phyloP scores from a whole-genome alignment of 2,888 invertebrate genomes.

The Caenorhabditis uteleia region DNA sequence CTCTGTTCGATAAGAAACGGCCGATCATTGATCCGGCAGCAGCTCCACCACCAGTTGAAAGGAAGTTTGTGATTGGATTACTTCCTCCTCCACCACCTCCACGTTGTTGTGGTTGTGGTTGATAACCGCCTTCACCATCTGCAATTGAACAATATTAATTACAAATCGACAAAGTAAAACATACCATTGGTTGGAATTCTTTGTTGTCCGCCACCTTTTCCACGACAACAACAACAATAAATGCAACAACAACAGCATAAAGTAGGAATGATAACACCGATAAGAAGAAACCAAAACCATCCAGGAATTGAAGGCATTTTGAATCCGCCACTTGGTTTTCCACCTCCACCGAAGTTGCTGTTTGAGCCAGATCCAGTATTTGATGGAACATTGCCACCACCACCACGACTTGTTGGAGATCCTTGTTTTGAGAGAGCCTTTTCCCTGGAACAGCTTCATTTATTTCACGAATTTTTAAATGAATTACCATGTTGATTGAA shows the following conservation, averaged over 20 bases:
- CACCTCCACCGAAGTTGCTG: constrained; percentile 12
- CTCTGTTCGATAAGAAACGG: constrained; percentile 36
- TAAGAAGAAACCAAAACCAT: constrained; percentile 54
- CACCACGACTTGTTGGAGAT: constrained; percentile 33
- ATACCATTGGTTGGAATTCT: constrained; percentile 33
- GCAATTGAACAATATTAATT: constrained; percentile 1
- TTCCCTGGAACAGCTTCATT: constrained; percentile 35
- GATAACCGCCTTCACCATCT: constrained; percentile 26
- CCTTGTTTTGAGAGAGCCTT: constrained; percentile 59
- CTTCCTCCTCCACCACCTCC: constrained; percentile 18
- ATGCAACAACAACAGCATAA: constrained; percentile 63
- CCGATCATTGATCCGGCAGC: constrained; percentile 47
- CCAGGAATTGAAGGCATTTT: constrained; percentile 44
- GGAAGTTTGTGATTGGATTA: constrained; percentile 32
- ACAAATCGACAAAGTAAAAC: constrained; percentile 1
- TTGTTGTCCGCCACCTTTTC: constrained; percentile 50
- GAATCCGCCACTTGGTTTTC: constrained; percentile 20
- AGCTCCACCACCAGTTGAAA: constrained; percentile 44
- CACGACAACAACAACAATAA: constrained; percentile 64
- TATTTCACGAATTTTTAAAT: not conserved
- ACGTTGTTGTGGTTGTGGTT: constrained; percentile 16
- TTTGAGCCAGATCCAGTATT: constrained; percentile 12
- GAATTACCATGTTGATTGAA: constrained; percentile 46
- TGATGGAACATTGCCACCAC: constrained; percentile 16
- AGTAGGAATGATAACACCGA: constrained; percentile 58